Evolutionary conservation across 64 coral and sea anemone species (phyloP).

Genomic region (Catalaphyllia jardinei): DNA sequence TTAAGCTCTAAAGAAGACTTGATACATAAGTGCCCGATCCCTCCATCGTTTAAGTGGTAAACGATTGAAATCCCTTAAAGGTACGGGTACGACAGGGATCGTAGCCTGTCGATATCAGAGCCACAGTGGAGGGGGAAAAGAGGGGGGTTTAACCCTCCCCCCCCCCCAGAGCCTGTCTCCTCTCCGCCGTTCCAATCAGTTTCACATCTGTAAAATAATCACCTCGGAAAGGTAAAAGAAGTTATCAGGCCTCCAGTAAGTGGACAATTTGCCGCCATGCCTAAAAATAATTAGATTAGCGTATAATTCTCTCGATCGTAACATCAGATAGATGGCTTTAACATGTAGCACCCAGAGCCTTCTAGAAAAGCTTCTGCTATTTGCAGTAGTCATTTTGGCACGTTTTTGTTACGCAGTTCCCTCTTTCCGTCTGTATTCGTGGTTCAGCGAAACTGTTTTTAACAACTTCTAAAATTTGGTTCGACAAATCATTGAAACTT

Average conservation of each 20-base stretch:
- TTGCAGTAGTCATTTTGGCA: neutral
- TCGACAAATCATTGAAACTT: neutral
- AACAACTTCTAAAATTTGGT: neutral
- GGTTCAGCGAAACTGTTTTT: neutral
- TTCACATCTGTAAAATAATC: neutral
- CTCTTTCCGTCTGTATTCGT: neutral
- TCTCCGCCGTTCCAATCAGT: neutral
- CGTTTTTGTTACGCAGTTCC: neutral
- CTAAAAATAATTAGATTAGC: slow-evolving; percentile 15
- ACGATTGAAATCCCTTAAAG: too few species aligned
- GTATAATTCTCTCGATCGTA: slow-evolving; percentile 8
- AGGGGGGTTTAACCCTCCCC: neutral
- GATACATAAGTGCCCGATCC: too few species aligned
- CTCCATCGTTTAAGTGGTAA: too few species aligned
- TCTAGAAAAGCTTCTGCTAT: neutral
- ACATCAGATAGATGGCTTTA: neutral
- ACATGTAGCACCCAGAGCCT: neutral
- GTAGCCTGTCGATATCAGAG: too few species aligned
- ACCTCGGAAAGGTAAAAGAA: slow-evolving; percentile 1
- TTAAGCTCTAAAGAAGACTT: too few species aligned
- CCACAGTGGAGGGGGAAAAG: too few species aligned
- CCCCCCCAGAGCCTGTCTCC: neutral
- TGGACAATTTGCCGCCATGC: slow-evolving; percentile 15
- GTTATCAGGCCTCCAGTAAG: slow-evolving; percentile 17
- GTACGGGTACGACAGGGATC: too few species aligned